Percentiles rank a stretch among this genome's conserved stretches.
These are phyloP conservation scores for Clarias macrocephalus DNA, from an alignment of 2,113 vertebrate species.

Conservation along the genomic window DNA sequence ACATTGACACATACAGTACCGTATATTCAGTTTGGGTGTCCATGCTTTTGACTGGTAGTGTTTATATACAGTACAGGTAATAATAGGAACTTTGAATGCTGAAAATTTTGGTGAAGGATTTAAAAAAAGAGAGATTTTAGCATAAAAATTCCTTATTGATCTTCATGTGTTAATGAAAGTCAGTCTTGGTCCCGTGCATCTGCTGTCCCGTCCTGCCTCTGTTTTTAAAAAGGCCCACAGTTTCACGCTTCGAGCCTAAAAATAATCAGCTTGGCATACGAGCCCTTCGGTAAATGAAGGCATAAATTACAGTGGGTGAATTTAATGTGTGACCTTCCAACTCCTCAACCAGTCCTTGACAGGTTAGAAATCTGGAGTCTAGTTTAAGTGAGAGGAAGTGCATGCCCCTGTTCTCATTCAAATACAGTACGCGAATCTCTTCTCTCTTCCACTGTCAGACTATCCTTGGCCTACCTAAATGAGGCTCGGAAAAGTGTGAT, in stretches of 20 bases:
- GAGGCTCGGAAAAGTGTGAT: conserved; percentile 51
- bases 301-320: conserved; percentile 34
- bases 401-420: conserved; percentile 36
- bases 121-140: not conserved
- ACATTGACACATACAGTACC: not conserved
- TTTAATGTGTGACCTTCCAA: conserved; percentile 42
- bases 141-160: conserved; percentile 10
- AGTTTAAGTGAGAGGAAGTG: conserved; percentile 4
- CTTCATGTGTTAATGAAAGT: conserved; percentile 29
- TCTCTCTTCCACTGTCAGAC: conserved; percentile 36
- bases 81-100: not conserved
- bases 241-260: conserved; percentile 33
- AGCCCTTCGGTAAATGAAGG: conserved; percentile 35
- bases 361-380: conserved; percentile 24
- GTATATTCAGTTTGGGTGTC: not conserved
- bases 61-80: not conserved
- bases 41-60: not conserved
- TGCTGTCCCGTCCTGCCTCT: conserved; percentile 19
- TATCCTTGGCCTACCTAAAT: conserved; percentile 53
- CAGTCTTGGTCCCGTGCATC: conserved; percentile 10
- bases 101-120: not conserved
- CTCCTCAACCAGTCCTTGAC: conserved; percentile 31
- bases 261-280: conserved; percentile 40
- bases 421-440: conserved; percentile 42
- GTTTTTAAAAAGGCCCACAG: conserved; percentile 35